Conservation (phyloP, 1,140 invertebrate genomes). For the Heliconius hewitsoni region DNA sequence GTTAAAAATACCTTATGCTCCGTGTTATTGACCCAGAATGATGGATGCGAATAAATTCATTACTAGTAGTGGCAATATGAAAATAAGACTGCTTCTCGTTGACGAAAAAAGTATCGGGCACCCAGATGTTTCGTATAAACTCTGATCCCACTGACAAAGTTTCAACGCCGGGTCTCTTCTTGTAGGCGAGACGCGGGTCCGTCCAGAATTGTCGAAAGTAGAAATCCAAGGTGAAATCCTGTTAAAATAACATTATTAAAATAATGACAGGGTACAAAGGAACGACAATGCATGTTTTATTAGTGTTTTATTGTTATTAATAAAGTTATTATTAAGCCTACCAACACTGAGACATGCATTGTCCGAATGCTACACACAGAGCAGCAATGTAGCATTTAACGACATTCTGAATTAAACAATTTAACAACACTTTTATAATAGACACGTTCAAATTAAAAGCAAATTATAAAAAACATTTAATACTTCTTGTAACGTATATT, state of each 20-base stretch:
- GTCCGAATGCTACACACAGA: constrained; percentile 4
- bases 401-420: too few species aligned
- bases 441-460: not conserved
- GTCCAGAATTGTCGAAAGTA: constrained; percentile 99
- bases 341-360: constrained; percentile 11
- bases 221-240: constrained; percentile 99
- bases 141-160: constrained; percentile 95
- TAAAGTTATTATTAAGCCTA: constrained; percentile 5
- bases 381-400: constrained; percentile 13
- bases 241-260: constrained; percentile 66
- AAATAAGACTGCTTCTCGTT: constrained; percentile 99
- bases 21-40: constrained; percentile 96
- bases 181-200: constrained; percentile 95
- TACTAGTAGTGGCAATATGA: constrained; percentile 97
- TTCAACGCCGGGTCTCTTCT: constrained; percentile 92
- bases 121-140: constrained; percentile 98
- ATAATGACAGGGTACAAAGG: not conserved
- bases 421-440: not conserved
- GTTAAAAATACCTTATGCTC: constrained; percentile 90
- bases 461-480: not conserved
- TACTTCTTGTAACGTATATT: not conserved
- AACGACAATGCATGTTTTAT: constrained; percentile 26
- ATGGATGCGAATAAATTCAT: constrained; percentile 98
- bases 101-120: constrained; percentile 98
- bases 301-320: not conserved